A percentile compares a stretch with the other conserved stretches of the same genome.
phyloP scores from a whole-genome alignment of 2,797 vertebrate species.

The Syncerus caffer region DNA sequence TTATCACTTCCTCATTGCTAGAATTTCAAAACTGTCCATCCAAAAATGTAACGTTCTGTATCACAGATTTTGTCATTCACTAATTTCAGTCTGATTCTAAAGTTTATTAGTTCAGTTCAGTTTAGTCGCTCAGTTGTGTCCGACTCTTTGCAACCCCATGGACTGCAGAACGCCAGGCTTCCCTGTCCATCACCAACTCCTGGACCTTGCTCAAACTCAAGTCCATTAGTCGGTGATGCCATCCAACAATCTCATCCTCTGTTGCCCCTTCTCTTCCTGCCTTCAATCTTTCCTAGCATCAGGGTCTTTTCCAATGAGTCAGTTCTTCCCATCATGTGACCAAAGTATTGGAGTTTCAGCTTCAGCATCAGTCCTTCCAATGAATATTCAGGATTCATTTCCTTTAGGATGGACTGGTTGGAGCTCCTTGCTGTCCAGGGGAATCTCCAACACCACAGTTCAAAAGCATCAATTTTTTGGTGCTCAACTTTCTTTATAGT shows the following conservation, averaged over 20 bases:
- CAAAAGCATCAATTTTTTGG: background rate
- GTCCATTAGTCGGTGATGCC: background rate
- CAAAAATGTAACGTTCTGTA: background rate
- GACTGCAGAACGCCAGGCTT: background rate
- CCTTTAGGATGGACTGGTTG: background rate
- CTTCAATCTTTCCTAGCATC: background rate
- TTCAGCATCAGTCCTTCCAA: background rate
- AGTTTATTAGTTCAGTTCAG: background rate
- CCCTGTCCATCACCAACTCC: background rate
- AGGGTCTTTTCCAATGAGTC: background rate
- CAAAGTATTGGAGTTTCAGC: background rate
- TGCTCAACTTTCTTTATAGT: background rate
- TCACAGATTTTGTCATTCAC: background rate
- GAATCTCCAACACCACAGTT: background rate
- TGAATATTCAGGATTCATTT: background rate
- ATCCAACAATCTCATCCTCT: background rate
- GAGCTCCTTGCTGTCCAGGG: background rate
- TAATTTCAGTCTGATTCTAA: background rate
- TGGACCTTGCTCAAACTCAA: background rate
- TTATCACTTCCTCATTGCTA: background rate
- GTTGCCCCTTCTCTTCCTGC: background rate
- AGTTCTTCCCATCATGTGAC: rapidly evolving
- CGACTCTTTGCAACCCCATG: background rate
- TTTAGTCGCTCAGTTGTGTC: background rate
- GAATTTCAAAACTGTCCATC: background rate